Percentiles rank a stretch among this genome's conserved stretches.
These are phyloP conservation scores for Nycteola revayana DNA, from an alignment of 2,888 invertebrate genomes.

Conservation along the genomic window DNA sequence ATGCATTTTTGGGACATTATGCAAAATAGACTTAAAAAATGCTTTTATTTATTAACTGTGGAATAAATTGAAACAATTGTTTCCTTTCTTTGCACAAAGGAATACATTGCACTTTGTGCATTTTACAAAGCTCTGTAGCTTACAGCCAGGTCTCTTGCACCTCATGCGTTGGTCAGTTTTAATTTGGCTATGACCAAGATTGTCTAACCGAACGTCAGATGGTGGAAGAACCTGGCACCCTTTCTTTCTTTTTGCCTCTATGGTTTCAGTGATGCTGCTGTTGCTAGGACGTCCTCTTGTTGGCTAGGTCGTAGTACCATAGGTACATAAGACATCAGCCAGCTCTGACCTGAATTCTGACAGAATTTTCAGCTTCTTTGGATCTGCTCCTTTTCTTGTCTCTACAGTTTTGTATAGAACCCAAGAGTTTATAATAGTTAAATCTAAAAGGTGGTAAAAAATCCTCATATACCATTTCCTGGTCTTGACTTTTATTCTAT, in stretches of 20 bases:
- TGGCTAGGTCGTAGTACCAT: too few species aligned
- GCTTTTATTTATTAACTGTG: too few species aligned
- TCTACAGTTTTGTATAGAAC: not conserved
- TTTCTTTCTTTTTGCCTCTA: not conserved
- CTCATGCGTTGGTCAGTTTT: too few species aligned
- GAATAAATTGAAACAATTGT: too few species aligned
- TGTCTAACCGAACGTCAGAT: too few species aligned
- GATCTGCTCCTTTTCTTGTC: too few species aligned
- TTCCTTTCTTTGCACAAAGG: not conserved
- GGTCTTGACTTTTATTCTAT: not conserved
- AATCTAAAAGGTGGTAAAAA: not conserved
- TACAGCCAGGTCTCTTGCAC: too few species aligned
- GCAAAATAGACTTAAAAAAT: too few species aligned
- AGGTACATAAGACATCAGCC: too few species aligned
- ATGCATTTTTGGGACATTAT: too few species aligned
- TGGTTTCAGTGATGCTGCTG: slow-evolving; percentile 4
- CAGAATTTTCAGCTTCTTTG: slow-evolving; percentile 31
- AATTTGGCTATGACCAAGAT: too few species aligned
- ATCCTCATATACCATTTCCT: not conserved
- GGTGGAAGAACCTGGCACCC: slow-evolving; percentile 8
- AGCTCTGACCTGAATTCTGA: slow-evolving; percentile 9
- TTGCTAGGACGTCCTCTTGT: too few species aligned
- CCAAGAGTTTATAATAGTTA: not conserved
- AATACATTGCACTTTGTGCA: not conserved
- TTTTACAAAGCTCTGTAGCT: not conserved